Conservation (phyloP, 2,113 vertebrate species). For the Carollia perspicillata region DNA sequence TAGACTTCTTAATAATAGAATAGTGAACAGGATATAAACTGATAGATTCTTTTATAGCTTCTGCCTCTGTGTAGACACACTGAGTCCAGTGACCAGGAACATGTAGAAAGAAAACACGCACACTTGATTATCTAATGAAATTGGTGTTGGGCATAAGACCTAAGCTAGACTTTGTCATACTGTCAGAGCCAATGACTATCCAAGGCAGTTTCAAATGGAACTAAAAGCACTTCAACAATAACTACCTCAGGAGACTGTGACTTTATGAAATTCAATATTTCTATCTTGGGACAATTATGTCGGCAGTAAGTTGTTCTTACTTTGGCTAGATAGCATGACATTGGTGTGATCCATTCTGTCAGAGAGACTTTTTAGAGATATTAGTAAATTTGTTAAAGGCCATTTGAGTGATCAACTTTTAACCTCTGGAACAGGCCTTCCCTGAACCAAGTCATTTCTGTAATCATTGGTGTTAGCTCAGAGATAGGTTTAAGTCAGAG, state of each 20-base stretch:
- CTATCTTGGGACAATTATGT: slow-evolving; percentile 49
- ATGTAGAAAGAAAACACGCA: slow-evolving; percentile 25
- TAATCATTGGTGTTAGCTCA: slow-evolving; percentile 22
- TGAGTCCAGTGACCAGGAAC: neutral
- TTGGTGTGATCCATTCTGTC: slow-evolving; percentile 46
- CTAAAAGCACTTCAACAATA: slow-evolving; percentile 27
- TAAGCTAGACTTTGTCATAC: slow-evolving; percentile 28
- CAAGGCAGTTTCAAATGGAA: slow-evolving; percentile 27
- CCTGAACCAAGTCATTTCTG: slow-evolving; percentile 46
- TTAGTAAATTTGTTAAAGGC: slow-evolving; percentile 38
- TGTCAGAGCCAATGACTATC: slow-evolving; percentile 4
- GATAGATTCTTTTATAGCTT: neutral
- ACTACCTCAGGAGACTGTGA: slow-evolving; percentile 34
- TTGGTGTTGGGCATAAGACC: neutral
- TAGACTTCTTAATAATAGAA: neutral
- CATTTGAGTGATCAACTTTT: slow-evolving; percentile 40
- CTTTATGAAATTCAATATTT: slow-evolving; percentile 44
- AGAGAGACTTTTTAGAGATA: neutral
- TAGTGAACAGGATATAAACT: neutral
- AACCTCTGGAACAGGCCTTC: slow-evolving; percentile 31
- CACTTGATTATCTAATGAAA: slow-evolving; percentile 50
- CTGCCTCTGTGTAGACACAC: neutral
- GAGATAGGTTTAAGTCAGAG: slow-evolving; percentile 23
- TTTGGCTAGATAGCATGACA: slow-evolving; percentile 23
- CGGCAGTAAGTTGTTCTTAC: slow-evolving; percentile 34